Evolutionary conservation across 2,888 invertebrate genomes (phyloP), one percentile per base, ranked within the genome.

Genomic region (Aphrophora alni): DNA sequence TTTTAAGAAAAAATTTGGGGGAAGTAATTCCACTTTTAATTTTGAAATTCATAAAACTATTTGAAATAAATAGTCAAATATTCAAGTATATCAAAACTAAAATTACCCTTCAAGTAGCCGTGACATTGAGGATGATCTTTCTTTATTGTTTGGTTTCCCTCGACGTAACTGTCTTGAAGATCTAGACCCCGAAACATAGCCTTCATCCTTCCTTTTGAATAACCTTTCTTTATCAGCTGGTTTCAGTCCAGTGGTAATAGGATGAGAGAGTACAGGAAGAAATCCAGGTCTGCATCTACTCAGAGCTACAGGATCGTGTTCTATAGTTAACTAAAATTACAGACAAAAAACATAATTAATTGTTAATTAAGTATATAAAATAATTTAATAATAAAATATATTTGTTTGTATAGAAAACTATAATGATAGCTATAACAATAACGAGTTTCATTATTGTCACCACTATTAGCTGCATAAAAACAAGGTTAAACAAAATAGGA

Each of bases 81-180:
- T 33, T 33, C 8, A 33, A 3, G 8, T 3, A 33, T 5, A 33
- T 33, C 33, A 33, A 33, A 33, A 33, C 33, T 33, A 33, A 33
- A 33, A 3, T 59, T 59, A 93, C 89, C 93, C 95, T 85, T 96
- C 96, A 27, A 96, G 89, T 77, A 96, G 87, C 85, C 96, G 92
- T 10, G 96, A 96, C 93, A 96, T 94, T 26, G 96, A 96, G 83
- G 95, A 95, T 85, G 96, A 95, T 82, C 95, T 90, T 87, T 95
- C 96, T 86, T 95, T 95, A 83, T 85, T 85, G 70, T 84, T 72
- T 77, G 84, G 84, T 17, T 86, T 81, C 24, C 86, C 91, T 85
- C 91, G 88, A 81, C 92, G 88, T 84, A 93, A 87, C 85, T 92
- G 91, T 83, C 93, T 90, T n/a, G 91, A 91, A 12, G 92, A 82